These are phyloP conservation scores for Loxodonta africana DNA, from an alignment of 2,113 vertebrate genomes.

Conservation along the genomic window DNA sequence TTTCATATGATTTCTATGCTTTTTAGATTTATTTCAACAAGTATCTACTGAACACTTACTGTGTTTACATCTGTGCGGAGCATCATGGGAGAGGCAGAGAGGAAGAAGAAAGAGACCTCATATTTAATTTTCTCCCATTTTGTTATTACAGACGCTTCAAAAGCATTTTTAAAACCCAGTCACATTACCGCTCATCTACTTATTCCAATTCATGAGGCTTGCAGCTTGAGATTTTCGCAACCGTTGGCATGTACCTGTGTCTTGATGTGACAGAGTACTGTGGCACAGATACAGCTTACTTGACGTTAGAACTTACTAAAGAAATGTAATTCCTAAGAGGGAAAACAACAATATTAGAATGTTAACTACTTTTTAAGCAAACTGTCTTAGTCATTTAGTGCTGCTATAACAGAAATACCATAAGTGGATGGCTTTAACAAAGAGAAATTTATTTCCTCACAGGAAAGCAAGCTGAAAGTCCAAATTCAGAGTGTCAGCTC, in stretches of 20 bases:
- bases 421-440: too few relatives aligned
- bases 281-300: not conserved
- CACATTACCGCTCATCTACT: not conserved
- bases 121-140: not conserved
- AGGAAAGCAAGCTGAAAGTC: too few relatives aligned
- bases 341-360: not conserved
- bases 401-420: too few relatives aligned
- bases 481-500: too few relatives aligned
- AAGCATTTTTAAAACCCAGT: not conserved
- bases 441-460: too few relatives aligned
- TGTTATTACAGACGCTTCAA: not conserved
- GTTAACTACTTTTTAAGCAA: not conserved
- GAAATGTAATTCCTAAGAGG: not conserved
- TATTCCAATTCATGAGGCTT: not conserved
- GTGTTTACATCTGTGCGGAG: not conserved
- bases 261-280: not conserved
- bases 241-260: fast-evolving
- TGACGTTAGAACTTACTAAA: not conserved
- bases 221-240: not conserved
- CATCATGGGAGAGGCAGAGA: fast-evolving
- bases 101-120: not conserved
- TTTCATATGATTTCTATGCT: not conserved
- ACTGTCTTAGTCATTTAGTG: not conserved
- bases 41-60: not conserved
- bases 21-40: not conserved